These are phyloP conservation scores for Coreius guichenoti DNA, from an alignment of 2,797 vertebrate genomes.

Conservation along the genomic window DNA sequence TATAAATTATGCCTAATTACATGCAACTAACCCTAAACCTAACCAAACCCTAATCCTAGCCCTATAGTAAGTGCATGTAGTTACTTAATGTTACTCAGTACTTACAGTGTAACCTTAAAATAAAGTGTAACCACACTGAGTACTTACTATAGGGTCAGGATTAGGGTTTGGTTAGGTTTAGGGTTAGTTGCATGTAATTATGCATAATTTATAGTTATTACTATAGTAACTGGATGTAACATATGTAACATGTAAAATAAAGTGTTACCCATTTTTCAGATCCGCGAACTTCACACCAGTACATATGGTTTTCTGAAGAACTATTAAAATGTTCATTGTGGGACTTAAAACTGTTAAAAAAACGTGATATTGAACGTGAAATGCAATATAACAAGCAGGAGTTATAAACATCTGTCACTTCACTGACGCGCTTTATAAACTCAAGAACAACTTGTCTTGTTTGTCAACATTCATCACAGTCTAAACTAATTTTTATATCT, in stretches of 20 bases:
- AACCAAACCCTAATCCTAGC: too few species aligned
- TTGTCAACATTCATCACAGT: neutral
- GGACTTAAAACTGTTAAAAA: neutral
- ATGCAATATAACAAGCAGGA: conserved; percentile 49
- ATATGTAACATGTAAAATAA: too few species aligned
- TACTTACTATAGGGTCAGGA: too few species aligned
- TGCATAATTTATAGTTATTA: neutral
- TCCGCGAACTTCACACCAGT: neutral
- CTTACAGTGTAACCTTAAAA: too few species aligned
- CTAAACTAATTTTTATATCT: neutral
- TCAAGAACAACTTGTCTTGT: neutral
- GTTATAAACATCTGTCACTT: conserved; percentile 50
- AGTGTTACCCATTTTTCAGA: neutral
- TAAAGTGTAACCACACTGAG: too few species aligned
- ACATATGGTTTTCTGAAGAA: neutral
- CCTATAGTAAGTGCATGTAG: too few species aligned
- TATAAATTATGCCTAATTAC: too few species aligned
- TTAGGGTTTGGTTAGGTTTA: too few species aligned
- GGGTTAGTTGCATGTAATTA: neutral
- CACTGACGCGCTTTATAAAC: neutral
- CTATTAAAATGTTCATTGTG: neutral
- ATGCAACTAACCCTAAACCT: too few species aligned
- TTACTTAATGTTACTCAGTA: too few species aligned
- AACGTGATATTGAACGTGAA: neutral
- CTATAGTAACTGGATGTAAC: neutral